Conservation (phyloP, 2,888 invertebrate genomes). For the Stomorhina lunata region DNA sequence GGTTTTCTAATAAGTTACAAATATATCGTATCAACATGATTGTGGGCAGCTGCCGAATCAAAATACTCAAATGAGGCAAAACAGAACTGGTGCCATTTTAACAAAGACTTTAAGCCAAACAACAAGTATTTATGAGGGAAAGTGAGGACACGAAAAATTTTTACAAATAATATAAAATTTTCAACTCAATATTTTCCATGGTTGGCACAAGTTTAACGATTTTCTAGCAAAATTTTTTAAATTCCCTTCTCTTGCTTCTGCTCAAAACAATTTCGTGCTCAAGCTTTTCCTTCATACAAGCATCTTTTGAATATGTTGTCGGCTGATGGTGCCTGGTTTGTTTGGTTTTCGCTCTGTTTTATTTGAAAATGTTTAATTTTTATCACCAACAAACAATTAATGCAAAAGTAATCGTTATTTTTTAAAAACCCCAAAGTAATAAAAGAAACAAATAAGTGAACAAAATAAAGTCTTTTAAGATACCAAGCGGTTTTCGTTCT, state of each 20-base stretch:
- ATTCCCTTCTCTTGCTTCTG: too few relatives aligned
- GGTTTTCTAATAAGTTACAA: constrained; percentile 3
- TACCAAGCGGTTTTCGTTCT: constrained; percentile 2
- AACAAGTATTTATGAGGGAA: neutral
- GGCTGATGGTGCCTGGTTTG: neutral
- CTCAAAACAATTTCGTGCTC: too few relatives aligned
- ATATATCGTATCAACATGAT: constrained; percentile 31
- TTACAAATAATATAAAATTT: neutral
- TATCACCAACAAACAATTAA: constrained; percentile 61
- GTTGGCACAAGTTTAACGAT: neutral
- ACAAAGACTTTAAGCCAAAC: neutral
- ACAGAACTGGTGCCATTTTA: neutral
- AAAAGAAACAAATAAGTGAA: constrained; percentile 1
- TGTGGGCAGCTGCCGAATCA: constrained; percentile 35
- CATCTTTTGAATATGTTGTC: neutral
- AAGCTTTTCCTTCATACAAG: constrained; percentile 1
- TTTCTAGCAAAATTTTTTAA: neutral
- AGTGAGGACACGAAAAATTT: neutral
- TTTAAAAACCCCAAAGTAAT: constrained; percentile 10
- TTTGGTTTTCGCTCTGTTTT: neutral
- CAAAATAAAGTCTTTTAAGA: constrained; percentile 29
- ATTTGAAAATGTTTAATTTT: constrained; percentile 44
- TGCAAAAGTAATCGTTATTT: constrained; percentile 48
- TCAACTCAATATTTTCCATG: neutral
- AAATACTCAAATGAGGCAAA: neutral